Evolutionary conservation across 2,797 vertebrate species (phyloP).

Genomic region (Spinus pinus): DNA sequence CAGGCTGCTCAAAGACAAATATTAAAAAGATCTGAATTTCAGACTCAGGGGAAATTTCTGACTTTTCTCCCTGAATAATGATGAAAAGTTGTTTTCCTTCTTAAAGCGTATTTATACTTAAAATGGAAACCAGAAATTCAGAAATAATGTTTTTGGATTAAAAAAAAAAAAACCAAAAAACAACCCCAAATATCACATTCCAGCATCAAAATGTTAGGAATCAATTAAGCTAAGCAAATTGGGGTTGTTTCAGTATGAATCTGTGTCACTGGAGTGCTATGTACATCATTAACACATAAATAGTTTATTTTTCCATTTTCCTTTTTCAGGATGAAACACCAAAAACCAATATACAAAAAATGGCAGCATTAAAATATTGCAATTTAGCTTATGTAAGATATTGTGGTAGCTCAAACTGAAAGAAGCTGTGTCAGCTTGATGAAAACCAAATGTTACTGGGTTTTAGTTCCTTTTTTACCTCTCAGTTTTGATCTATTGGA

Average conservation of each 20-base stretch:
- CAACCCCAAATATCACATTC: not conserved
- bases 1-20: not conserved
- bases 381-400: not conserved
- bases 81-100: not conserved
- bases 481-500: not conserved
- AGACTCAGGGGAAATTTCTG: not conserved
- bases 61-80: not conserved
- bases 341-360: not conserved
- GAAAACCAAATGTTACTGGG: not conserved
- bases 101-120: not conserved
- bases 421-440: not conserved
- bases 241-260: not conserved
- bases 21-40: not conserved
- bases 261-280: not conserved
- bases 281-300: not conserved
- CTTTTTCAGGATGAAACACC: not conserved
- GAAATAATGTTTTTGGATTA: not conserved
- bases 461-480: not conserved
- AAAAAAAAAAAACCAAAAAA: too few species aligned
- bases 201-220: not conserved
- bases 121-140: not conserved
- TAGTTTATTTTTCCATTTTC: not conserved
- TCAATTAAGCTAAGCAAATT: not conserved
- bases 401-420: not conserved
- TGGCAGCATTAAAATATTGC: not conserved